A percentile compares a stretch with the other conserved stretches of the same genome.
phyloP scores from a whole-genome alignment of 2,888 invertebrate genomes.

The Diloba caeruleocephala region DNA sequence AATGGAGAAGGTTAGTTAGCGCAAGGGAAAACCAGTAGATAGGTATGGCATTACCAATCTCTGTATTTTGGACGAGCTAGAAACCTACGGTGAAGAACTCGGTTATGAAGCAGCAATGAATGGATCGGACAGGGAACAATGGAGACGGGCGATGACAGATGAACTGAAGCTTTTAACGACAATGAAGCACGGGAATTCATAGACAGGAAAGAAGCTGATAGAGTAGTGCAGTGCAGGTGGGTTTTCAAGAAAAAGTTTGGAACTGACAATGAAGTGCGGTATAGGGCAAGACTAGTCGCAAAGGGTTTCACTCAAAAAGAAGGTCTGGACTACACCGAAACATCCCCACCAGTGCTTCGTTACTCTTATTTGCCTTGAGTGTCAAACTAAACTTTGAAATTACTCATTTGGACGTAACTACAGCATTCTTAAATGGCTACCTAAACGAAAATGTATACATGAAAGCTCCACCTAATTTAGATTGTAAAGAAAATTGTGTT shows the following conservation, averaged over 20 bases:
- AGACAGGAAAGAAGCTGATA: too few relatives aligned
- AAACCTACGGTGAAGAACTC: background rate
- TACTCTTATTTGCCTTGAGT: slow-evolving; percentile 28
- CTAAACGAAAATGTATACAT: too few relatives aligned
- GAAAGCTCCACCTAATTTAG: too few relatives aligned
- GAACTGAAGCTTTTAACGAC: slow-evolving; percentile 39
- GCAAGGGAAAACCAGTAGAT: slow-evolving; percentile 6
- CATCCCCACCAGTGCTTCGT: slow-evolving; percentile 33
- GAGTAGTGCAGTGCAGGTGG: too few relatives aligned
- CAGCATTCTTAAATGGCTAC: too few relatives aligned
- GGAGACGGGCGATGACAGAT: slow-evolving; percentile 39
- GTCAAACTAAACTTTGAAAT: too few relatives aligned
- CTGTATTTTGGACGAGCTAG: background rate
- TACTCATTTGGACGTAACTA: too few relatives aligned
- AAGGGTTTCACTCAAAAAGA: slow-evolving; percentile 33
- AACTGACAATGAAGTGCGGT: too few relatives aligned
- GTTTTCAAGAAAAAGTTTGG: background rate
- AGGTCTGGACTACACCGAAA: slow-evolving; percentile 29
- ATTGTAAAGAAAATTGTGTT: too few relatives aligned
- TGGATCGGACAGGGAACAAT: slow-evolving; percentile 20
- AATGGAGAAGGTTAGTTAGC: background rate
- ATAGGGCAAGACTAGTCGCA: slow-evolving; percentile 30
- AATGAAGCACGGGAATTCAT: slow-evolving; percentile 46
- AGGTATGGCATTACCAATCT: slow-evolving; percentile 8
- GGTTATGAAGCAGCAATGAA: slow-evolving; percentile 6